A percentile compares a stretch with the other conserved stretches of the same genome.
These are phyloP conservation scores for Syngnathus typhle DNA, from an alignment of 2,113 vertebrate species.

Conservation along the genomic window DNA sequence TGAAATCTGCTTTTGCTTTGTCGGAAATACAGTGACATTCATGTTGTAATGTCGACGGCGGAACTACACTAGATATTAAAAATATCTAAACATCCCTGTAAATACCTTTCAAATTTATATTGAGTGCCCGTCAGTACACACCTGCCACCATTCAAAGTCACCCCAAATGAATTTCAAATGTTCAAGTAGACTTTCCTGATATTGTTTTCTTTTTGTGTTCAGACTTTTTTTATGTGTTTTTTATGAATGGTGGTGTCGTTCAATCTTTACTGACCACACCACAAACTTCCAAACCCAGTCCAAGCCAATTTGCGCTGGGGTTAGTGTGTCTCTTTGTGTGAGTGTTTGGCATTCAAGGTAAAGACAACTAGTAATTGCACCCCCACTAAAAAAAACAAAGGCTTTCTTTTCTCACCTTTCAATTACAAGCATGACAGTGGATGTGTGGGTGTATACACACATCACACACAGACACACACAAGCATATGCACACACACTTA, in stretches of 20 bases:
- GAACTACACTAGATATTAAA: neutral
- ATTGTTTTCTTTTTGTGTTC: neutral
- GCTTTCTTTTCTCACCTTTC: conserved; percentile 40
- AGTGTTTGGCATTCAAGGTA: conserved; percentile 50
- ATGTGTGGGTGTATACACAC: conserved; percentile 6
- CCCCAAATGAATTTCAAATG: neutral
- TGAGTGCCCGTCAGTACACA: neutral
- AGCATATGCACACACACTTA: conserved; percentile 14
- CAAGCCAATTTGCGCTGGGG: conserved; percentile 12
- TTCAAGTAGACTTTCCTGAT: neutral
- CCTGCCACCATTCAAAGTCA: neutral
- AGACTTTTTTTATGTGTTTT: too few relatives aligned
- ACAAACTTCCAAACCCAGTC: neutral
- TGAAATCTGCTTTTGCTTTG: conserved; percentile 24
- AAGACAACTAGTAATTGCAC: conserved; percentile 51
- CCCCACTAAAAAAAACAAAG: conserved; percentile 29
- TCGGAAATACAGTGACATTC: neutral
- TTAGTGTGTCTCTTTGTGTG: conserved; percentile 15
- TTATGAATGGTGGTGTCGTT: too few relatives aligned
- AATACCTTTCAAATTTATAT: neutral
- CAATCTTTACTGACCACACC: neutral
- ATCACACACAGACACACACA: conserved; percentile 20
- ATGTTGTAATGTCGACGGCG: neutral
- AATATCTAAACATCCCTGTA: neutral
- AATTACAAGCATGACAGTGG: conserved; percentile 6